These are phyloP conservation scores for Trachythela sp. DNA, from an alignment of 64 coral and sea anemone genomes.

Conservation along the genomic window DNA sequence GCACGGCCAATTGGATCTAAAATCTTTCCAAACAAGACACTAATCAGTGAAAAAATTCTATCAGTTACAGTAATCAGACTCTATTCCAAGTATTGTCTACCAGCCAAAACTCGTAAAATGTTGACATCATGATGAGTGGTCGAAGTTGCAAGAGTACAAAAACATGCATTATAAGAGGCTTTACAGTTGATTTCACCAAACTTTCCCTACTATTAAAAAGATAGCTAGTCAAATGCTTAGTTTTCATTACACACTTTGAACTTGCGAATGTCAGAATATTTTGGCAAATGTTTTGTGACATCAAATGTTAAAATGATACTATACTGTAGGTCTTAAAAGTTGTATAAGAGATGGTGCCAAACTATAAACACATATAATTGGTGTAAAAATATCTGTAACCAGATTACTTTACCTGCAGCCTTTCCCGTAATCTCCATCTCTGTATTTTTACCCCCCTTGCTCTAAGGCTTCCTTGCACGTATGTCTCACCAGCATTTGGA, in stretches of 20 bases:
- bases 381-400: background rate
- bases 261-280: too few species aligned
- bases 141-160: too few species aligned
- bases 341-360: background rate
- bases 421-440: background rate
- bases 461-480: slow-evolving; percentile 8
- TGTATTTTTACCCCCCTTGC: background rate
- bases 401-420: background rate
- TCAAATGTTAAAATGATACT: too few species aligned
- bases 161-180: background rate
- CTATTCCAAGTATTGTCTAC: background rate
- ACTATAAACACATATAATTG: background rate
- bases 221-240: too few species aligned
- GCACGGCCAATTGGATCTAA: slow-evolving; percentile 3
- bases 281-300: too few species aligned
- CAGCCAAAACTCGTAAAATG: background rate
- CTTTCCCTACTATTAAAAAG: background rate
- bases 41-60: background rate
- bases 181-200: background rate
- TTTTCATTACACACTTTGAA: too few species aligned
- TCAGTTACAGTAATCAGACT: background rate
- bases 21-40: background rate
- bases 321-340: background rate
- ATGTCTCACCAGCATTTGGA: slow-evolving; percentile 18
- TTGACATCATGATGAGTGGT: background rate